Evolutionary conservation across 2,888 invertebrate species (phyloP).

Genomic region (Drosophila bunnanda): DNA sequence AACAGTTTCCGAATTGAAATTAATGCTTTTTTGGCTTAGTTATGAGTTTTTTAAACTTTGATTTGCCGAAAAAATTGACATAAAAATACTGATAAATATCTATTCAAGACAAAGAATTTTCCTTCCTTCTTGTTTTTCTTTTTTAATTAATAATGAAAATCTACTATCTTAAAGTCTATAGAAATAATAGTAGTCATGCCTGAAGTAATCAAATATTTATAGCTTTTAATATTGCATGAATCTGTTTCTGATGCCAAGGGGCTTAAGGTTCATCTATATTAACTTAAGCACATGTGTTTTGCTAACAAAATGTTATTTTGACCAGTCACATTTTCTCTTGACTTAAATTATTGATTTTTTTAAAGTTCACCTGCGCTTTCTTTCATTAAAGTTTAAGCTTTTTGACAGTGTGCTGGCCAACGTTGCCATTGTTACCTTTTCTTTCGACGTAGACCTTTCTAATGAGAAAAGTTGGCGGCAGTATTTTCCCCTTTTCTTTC

Average conservation of each 20-base stretch:
- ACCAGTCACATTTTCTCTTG: background rate
- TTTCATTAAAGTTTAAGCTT: slow-evolving; percentile 9
- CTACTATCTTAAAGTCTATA: background rate
- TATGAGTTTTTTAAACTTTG: no score
- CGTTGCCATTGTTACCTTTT: slow-evolving; percentile 46
- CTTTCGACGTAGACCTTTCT: slow-evolving; percentile 13
- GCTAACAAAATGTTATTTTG: background rate
- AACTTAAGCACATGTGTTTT: background rate
- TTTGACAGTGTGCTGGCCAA: slow-evolving; percentile 16
- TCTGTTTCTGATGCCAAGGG: background rate
- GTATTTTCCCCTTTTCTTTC: slow-evolving; percentile 16
- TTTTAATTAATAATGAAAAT: background rate
- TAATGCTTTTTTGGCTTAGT: no score
- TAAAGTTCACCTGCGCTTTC: background rate
- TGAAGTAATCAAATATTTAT: background rate
- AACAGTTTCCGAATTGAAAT: no score
- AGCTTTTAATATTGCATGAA: background rate
- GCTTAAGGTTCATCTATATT: background rate
- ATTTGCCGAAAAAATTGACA: no score
- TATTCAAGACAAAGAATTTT: no score
- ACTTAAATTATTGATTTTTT: background rate
- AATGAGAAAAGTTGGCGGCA: slow-evolving; percentile 57
- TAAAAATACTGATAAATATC: no score
- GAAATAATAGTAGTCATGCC: background rate
- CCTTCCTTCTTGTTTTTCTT: no score